Percentiles rank a stretch among this genome's conserved stretches.
Evolutionary conservation across 2,797 vertebrate species (phyloP).

Genomic region (Lepilemur ruficaudatus): DNA sequence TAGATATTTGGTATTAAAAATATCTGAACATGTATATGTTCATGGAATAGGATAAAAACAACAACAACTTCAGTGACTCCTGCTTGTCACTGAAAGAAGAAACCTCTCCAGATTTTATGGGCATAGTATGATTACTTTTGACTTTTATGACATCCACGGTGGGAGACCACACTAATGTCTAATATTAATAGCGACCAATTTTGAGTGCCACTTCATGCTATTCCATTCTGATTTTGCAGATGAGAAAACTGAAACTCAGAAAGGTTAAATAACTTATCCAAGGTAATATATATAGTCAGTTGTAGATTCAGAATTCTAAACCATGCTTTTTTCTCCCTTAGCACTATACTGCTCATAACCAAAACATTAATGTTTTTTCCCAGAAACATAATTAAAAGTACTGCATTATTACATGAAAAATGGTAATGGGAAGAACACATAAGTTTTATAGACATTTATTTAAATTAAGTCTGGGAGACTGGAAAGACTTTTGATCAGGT

Average conservation of each 20-base stretch:
- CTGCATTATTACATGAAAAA: not conserved
- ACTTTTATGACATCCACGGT: not conserved
- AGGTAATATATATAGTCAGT: not conserved
- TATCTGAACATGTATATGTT: not conserved
- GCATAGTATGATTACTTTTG: not conserved
- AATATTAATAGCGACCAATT: not conserved
- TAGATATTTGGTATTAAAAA: not conserved
- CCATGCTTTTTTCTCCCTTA: not conserved
- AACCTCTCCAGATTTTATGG: not conserved
- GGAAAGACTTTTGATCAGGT: not conserved
- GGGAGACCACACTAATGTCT: not conserved
- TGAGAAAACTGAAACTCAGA: not conserved
- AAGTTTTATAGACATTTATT: not conserved
- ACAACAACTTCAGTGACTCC: not conserved
- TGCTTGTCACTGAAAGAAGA: not conserved
- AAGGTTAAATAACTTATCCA: not conserved
- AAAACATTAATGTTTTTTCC: not conserved
- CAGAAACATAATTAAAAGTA: not conserved
- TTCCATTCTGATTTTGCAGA: not conserved
- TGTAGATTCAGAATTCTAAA: not conserved
- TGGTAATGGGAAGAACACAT: not conserved
- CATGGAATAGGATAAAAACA: not conserved
- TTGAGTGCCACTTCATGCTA: not conserved
- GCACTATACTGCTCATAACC: not conserved
- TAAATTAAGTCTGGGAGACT: not conserved